Evolutionary conservation across 1,140 invertebrate genomes (phyloP).

Genomic region (Marisa cornuarietis): DNA sequence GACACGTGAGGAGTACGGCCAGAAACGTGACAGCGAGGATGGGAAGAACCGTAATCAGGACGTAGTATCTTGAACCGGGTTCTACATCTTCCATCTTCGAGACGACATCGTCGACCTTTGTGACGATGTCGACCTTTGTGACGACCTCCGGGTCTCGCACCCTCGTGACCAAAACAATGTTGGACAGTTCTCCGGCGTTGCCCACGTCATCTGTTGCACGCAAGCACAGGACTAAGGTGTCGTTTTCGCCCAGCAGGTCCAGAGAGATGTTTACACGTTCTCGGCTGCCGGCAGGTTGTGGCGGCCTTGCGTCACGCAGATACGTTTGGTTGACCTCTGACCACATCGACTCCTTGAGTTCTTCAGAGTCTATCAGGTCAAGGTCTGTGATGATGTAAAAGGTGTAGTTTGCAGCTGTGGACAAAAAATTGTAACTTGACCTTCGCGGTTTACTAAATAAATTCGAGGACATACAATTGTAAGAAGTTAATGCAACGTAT

Average conservation of each 20-base stretch:
- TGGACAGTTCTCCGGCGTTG: conserved; percentile 33
- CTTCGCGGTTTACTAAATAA: too few species aligned
- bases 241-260: conserved; percentile 3
- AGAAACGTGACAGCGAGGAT: too few species aligned
- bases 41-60: too few species aligned
- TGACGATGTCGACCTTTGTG: neutral
- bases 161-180: conserved; percentile 29
- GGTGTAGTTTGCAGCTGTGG: conserved; percentile 27
- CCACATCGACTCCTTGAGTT: neutral
- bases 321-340: neutral
- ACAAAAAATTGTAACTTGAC: neutral
- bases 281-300: conserved; percentile 7
- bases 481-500: too few species aligned
- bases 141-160: conserved; percentile 25
- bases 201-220: conserved; percentile 25
- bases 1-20: too few species aligned
- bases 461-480: too few species aligned
- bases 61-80: too few species aligned
- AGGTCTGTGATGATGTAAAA: conserved; percentile 27
- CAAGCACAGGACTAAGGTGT: conserved; percentile 27
- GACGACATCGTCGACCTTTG: neutral
- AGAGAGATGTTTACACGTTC: conserved; percentile 10
- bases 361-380: conserved; percentile 6
- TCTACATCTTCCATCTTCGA: too few species aligned
- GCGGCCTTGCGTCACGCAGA: neutral